Conservation (phyloP, 2,797 vertebrate genomes). For the Oreochromis grahami region DNA sequence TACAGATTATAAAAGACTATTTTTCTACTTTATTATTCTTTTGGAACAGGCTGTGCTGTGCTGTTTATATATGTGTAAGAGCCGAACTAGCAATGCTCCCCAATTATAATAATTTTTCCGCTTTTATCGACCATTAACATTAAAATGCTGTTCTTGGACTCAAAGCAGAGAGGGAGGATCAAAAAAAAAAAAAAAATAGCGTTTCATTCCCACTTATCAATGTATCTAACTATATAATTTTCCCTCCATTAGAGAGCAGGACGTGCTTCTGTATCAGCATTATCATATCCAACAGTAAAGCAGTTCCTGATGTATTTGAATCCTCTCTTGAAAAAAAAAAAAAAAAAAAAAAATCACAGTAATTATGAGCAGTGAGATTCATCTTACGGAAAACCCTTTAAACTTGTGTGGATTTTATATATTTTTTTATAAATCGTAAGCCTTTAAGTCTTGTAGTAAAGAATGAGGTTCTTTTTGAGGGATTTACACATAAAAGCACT, state of each 20-base stretch:
- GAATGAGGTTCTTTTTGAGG: neutral
- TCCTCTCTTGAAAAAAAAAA: neutral
- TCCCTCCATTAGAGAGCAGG: slow-evolving; percentile 56
- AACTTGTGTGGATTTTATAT: neutral
- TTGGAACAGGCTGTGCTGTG: neutral
- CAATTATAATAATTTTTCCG: slow-evolving; percentile 28
- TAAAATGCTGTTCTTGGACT: slow-evolving; percentile 31
- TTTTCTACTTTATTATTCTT: neutral
- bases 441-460: neutral
- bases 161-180: slow-evolving; percentile 1
- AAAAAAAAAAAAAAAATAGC: neutral
- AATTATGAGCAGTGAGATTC: neutral
- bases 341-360: neutral
- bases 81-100: neutral
- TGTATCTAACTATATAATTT: slow-evolving; percentile 63
- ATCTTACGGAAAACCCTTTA: neutral
- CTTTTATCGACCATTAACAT: slow-evolving; percentile 44
- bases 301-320: slow-evolving; percentile 37
- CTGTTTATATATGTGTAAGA: neutral
- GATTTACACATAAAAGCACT: neutral
- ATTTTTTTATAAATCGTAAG: neutral
- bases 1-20: neutral
- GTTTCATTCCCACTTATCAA: slow-evolving; percentile 45
- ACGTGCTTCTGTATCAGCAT: slow-evolving; percentile 48
- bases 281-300: slow-evolving; percentile 55